phyloP scores from a whole-genome alignment of 1,140 invertebrate genomes.

The Stenopsyche tienmushanensis region DNA sequence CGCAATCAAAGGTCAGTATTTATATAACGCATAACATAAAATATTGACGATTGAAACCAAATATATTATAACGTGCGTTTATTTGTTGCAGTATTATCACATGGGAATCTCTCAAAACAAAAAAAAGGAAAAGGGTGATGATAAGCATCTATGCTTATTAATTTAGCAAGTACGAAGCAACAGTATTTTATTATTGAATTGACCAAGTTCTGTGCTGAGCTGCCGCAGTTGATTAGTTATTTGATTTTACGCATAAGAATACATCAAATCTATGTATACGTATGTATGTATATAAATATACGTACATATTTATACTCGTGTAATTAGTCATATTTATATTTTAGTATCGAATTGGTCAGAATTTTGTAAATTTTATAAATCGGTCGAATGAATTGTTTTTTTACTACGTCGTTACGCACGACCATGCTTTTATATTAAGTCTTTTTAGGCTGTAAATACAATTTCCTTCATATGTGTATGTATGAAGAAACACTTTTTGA shows the following conservation, averaged over 20 bases:
- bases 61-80: slow-evolving; percentile 16
- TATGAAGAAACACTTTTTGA: too few species aligned
- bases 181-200: slow-evolving; percentile 41
- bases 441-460: too few species aligned
- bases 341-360: too few species aligned
- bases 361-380: too few species aligned
- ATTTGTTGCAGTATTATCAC: slow-evolving; percentile 41
- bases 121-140: slow-evolving; percentile 22
- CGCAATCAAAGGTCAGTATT: slow-evolving; percentile 20
- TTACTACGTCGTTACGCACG: too few species aligned
- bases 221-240: slow-evolving; percentile 27
- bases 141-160: slow-evolving; percentile 32
- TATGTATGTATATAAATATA: slow-evolving; percentile 10
- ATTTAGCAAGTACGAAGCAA: slow-evolving; percentile 32
- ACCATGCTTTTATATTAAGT: too few species aligned
- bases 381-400: too few species aligned
- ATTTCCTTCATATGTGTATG: too few species aligned
- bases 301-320: too few species aligned
- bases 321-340: too few species aligned
- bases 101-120: slow-evolving; percentile 39
- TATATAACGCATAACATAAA: not conserved
- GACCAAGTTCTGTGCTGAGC: slow-evolving; percentile 36
- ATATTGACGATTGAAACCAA: not conserved
- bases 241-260: slow-evolving; percentile 6
- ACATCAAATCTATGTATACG: slow-evolving; percentile 5